phyloP scores from a whole-genome alignment of 2,797 vertebrate genomes.

The Rhabdomys pumilio region DNA sequence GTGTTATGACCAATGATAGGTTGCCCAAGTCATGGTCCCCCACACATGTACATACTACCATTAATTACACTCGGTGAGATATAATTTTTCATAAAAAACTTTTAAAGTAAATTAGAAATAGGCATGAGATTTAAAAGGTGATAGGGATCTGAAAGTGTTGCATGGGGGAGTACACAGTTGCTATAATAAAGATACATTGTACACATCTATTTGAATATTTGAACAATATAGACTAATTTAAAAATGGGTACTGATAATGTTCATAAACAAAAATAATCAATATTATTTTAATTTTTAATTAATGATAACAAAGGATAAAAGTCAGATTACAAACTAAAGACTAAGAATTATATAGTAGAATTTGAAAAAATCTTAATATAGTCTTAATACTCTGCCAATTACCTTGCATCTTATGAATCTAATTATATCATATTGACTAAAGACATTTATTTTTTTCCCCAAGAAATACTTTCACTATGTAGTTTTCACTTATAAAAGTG shows the following conservation, averaged over 20 bases:
- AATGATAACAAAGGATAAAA: neutral
- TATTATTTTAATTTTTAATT: slow-evolving; percentile 36
- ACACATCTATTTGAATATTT: neutral
- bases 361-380: neutral
- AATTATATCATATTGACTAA: neutral
- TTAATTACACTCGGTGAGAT: neutral
- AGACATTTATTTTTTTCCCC: neutral
- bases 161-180: neutral
- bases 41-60: neutral
- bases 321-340: neutral
- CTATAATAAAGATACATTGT: neutral
- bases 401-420: neutral
- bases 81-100: neutral
- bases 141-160: neutral
- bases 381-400: neutral
- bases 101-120: neutral
- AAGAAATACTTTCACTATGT: neutral
- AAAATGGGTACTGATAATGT: neutral
- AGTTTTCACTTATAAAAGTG: neutral
- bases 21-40: neutral
- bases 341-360: neutral
- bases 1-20: neutral
- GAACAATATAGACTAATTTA: neutral
- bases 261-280: neutral
- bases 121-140: neutral